phyloP scores from a whole-genome alignment of 2,797 vertebrate genomes.

The Takifugu rubripes region DNA sequence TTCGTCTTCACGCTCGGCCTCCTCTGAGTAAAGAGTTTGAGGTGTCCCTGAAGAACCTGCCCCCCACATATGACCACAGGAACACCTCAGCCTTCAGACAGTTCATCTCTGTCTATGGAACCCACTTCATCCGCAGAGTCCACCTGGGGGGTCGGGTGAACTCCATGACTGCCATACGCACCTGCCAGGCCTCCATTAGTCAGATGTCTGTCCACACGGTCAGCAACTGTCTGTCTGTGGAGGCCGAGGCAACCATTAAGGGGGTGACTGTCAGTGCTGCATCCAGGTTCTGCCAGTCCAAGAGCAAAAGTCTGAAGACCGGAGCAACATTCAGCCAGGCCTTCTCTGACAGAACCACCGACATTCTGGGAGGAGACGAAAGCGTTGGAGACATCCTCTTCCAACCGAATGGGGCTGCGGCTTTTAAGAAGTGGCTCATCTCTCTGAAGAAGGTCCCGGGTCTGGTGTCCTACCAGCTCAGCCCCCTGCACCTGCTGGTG shows the following conservation, averaged over 20 bases:
- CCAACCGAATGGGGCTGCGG: background rate
- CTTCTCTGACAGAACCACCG: constrained; percentile 56
- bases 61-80: constrained; percentile 24
- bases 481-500: constrained; percentile 48
- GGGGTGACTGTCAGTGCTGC: background rate
- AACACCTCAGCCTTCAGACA: constrained; percentile 40
- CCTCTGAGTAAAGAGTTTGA: constrained; percentile 56
- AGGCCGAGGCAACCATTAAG: constrained; percentile 30
- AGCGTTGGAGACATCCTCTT: constrained; percentile 59
- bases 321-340: constrained; percentile 55
- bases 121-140: constrained; percentile 69
- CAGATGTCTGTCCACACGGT: constrained; percentile 48
- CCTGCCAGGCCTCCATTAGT: constrained; percentile 60
- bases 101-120: constrained; percentile 72
- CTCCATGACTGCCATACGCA: constrained; percentile 68
- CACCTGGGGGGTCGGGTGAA: constrained; percentile 63
- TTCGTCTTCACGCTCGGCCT: constrained; percentile 12
- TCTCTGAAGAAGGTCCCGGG: constrained; percentile 57
- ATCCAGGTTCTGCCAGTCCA: constrained; percentile 16
- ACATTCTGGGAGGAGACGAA: constrained; percentile 49
- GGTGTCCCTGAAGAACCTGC: constrained; percentile 51
- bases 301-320: constrained; percentile 54
- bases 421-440: constrained; percentile 62
- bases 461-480: constrained; percentile 65
- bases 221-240: constrained; percentile 61